phyloP scores from a whole-genome alignment of 2,113 vertebrate genomes.

The Coryphaenoides rupestris region DNA sequence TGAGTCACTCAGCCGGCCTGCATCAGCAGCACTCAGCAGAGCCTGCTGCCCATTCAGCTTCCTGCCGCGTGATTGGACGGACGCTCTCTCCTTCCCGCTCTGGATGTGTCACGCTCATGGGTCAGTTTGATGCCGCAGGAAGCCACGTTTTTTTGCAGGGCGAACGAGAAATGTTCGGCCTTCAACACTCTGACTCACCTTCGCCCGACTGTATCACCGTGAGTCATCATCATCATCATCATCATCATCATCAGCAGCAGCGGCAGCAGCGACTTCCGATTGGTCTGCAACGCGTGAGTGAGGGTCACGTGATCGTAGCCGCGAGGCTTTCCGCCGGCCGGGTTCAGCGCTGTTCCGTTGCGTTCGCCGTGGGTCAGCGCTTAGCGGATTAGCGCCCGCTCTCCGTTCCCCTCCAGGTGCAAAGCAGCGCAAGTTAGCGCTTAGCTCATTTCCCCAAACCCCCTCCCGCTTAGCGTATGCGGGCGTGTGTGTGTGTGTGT shows the following conservation, averaged over 20 bases:
- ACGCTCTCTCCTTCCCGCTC: no score
- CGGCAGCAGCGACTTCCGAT: slow-evolving; percentile 24
- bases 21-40: no score
- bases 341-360: slow-evolving; percentile 3
- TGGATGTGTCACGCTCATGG: no score
- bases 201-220: no score
- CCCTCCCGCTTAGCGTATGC: not conserved
- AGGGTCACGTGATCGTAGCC: slow-evolving; percentile 1
- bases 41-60: no score
- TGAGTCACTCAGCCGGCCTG: no score
- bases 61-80: no score
- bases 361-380: slow-evolving; percentile 30
- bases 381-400: slow-evolving; percentile 12
- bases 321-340: slow-evolving; percentile 3
- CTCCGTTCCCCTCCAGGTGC: not conserved
- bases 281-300: not conserved
- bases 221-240: not conserved
- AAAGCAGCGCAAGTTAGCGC: no score
- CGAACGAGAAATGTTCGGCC: no score
- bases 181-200: not conserved
- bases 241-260: slow-evolving; percentile 1
- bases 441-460: not conserved
- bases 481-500: slow-evolving; percentile 21
- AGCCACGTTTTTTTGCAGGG: no score
- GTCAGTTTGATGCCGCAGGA: no score